Percentiles rank a stretch among this genome's conserved stretches.
Conservation (phyloP, 2,113 vertebrate species). For the Ceratotherium simum region DNA sequence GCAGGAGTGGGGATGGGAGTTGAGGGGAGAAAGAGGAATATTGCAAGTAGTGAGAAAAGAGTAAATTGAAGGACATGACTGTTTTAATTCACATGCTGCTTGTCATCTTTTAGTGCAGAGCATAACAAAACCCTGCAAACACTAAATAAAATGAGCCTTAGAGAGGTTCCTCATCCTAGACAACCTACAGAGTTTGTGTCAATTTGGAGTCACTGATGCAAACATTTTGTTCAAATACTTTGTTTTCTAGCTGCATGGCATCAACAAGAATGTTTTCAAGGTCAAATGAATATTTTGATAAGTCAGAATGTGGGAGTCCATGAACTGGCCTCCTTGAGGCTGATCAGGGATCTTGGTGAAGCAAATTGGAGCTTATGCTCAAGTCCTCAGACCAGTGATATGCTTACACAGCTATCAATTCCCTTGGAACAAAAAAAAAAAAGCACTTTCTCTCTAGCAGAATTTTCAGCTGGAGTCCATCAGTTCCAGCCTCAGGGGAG, state of each 20-base stretch:
- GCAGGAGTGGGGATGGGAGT: background rate
- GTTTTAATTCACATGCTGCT: slow-evolving; percentile 53
- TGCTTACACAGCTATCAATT: background rate
- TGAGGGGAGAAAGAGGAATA: background rate
- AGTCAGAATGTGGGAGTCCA: background rate
- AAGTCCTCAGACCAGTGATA: slow-evolving; percentile 1
- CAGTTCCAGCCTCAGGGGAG: background rate
- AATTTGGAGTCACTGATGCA: slow-evolving; percentile 63
- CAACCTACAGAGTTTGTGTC: slow-evolving; percentile 38
- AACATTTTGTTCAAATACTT: slow-evolving; percentile 66
- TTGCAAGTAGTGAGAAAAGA: background rate
- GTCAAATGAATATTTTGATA: slow-evolving; percentile 64
- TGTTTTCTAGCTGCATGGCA: slow-evolving; percentile 24
- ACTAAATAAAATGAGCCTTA: slow-evolving; percentile 4
- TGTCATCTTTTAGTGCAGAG: slow-evolving; percentile 23
- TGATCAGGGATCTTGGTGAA: slow-evolving; percentile 16
- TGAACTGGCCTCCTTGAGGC: background rate
- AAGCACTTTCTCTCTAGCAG: background rate
- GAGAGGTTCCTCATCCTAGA: slow-evolving; percentile 30
- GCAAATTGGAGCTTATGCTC: slow-evolving; percentile 33
- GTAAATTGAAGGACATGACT: slow-evolving; percentile 30
- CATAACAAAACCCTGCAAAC: slow-evolving; percentile 12
- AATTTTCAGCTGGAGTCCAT: background rate
- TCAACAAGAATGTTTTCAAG: slow-evolving; percentile 60
- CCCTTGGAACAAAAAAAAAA: background rate